A percentile compares a stretch with the other conserved stretches of the same genome.
Evolutionary conservation across 2,113 vertebrate species (phyloP).

Genomic region (Steatornis caripensis): DNA sequence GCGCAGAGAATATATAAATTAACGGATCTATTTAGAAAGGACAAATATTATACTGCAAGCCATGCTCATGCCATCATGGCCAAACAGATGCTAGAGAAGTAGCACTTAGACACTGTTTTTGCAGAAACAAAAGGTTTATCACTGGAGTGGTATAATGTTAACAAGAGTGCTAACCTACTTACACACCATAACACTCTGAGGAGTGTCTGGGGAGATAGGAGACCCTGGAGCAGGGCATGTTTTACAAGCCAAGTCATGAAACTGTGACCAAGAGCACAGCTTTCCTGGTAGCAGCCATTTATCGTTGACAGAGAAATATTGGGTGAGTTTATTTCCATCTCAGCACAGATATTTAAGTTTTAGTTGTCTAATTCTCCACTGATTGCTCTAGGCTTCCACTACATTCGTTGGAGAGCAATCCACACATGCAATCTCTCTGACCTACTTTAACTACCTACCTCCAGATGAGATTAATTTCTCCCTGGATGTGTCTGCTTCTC

Average conservation of each 20-base stretch:
- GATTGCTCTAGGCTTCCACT: background rate
- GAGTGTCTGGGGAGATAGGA: conserved; percentile 10
- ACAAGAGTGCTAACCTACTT: conserved; percentile 49
- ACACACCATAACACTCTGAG: background rate
- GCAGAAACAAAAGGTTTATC: conserved; percentile 46
- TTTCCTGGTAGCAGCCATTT: background rate
- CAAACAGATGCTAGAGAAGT: conserved; percentile 17
- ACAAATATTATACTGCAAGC: conserved; percentile 6
- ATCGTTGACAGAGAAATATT: background rate
- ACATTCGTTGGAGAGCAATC: background rate
- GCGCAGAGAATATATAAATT: conserved; percentile 49
- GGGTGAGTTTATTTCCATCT: background rate
- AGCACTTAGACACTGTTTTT: conserved; percentile 9
- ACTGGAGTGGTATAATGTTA: background rate
- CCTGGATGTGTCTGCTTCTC: background rate
- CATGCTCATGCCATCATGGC: conserved; percentile 12
- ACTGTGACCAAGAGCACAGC: background rate
- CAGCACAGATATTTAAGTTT: background rate
- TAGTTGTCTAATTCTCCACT: background rate
- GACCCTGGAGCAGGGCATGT: background rate
- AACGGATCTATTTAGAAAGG: conserved; percentile 40
- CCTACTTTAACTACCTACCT: conserved; percentile 16
- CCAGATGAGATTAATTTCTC: background rate
- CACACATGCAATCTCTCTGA: background rate
- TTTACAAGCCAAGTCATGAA: conserved; percentile 40